These are phyloP conservation scores for Autographa gamma DNA, from an alignment of 2,888 invertebrate species.

Conservation along the genomic window DNA sequence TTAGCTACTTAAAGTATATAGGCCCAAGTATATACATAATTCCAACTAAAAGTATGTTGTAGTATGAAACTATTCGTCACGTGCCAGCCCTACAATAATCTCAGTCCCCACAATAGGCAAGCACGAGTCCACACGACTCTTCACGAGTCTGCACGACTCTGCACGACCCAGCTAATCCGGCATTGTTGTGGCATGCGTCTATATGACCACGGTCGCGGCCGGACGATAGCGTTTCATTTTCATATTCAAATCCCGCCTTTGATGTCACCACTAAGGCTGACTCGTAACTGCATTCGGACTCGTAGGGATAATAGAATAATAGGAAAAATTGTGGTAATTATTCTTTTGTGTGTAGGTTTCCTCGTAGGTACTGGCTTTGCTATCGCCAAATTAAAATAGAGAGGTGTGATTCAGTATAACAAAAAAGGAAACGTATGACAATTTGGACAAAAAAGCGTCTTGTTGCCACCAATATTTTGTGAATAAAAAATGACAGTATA, in stretches of 20 bases:
- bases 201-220: constrained; percentile 26
- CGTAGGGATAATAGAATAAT: background rate
- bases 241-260: constrained; percentile 42
- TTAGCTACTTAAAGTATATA: too few species aligned
- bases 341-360: too few species aligned
- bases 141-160: background rate
- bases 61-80: background rate
- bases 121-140: background rate
- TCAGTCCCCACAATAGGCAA: constrained; percentile 32
- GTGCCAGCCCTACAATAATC: constrained; percentile 44
- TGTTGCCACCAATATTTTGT: too few species aligned
- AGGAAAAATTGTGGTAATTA: too few species aligned
- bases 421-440: too few species aligned
- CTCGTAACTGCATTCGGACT: constrained; percentile 6
- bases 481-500: too few species aligned
- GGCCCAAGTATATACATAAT: too few species aligned
- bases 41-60: too few species aligned
- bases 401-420: too few species aligned
- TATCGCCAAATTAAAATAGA: too few species aligned
- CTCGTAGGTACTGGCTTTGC: too few species aligned
- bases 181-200: constrained; percentile 45
- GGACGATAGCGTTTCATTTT: constrained; percentile 29
- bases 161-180: constrained; percentile 45
- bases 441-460: too few species aligned
- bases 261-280: constrained; percentile 17